phyloP scores from a whole-genome alignment of 2,113 vertebrate genomes.

The Acrocephalus kingi region DNA sequence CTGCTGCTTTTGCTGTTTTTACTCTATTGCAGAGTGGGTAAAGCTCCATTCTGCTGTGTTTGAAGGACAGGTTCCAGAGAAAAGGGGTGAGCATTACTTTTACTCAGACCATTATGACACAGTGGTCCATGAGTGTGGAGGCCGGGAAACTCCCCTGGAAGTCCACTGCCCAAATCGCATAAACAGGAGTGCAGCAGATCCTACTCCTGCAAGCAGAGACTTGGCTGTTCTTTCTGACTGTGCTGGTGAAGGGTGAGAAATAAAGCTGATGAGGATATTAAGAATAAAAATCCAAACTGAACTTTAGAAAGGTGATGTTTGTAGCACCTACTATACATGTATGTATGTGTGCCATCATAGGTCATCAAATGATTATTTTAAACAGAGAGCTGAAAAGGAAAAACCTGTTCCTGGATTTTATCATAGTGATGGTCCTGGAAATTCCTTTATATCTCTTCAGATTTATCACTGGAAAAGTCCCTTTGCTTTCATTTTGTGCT shows the following conservation, averaged over 20 bases:
- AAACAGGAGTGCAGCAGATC: background rate
- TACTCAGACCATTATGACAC: background rate
- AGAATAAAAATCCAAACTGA: background rate
- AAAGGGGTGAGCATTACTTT: background rate
- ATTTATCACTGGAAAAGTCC: background rate
- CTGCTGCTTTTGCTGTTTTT: background rate
- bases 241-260: background rate
- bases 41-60: background rate
- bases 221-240: background rate
- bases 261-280: background rate
- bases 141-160: background rate
- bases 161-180: background rate
- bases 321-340: background rate
- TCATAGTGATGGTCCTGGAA: slow-evolving; percentile 83
- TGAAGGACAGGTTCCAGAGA: background rate
- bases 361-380: slow-evolving; percentile 81
- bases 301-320: background rate
- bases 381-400: slow-evolving; percentile 85
- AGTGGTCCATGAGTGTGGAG: background rate
- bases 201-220: background rate
- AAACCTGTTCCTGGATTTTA: slow-evolving; percentile 83
- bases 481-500: slow-evolving; percentile 1
- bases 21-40: background rate
- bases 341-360: slow-evolving; percentile 4
- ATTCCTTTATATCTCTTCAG: slow-evolving; percentile 56